Evolutionary conservation across 2,113 vertebrate species (phyloP).

Genomic region (Podarcis raffonei): DNA sequence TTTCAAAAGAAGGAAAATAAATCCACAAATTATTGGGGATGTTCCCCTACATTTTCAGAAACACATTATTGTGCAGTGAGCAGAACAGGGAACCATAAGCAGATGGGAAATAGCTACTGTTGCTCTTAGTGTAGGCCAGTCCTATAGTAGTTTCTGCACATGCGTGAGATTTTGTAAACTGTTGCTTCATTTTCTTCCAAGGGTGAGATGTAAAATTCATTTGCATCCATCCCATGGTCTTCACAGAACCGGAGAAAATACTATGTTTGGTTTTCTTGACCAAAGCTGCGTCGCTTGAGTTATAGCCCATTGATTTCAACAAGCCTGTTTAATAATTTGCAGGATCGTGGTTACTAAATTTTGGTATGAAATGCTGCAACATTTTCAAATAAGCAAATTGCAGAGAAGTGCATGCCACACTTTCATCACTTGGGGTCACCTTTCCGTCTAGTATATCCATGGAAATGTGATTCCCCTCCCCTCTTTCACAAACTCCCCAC

Average conservation of each 20-base stretch:
- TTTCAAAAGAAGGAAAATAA: constrained; percentile 1
- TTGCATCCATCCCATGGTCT: not conserved
- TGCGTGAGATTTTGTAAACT: not conserved
- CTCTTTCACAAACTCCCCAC: too few species aligned
- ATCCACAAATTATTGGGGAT: not conserved
- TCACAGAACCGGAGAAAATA: not conserved
- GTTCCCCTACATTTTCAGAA: constrained; percentile 20
- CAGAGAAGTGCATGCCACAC: not conserved
- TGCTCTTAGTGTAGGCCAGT: not conserved
- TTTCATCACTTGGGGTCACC: not conserved
- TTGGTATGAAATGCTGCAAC: not conserved
- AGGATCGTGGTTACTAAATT: not conserved
- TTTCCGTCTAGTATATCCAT: not conserved
- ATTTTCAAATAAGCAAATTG: not conserved
- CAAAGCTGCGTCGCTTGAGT: not conserved
- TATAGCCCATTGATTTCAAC: not conserved
- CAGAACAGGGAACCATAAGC: not conserved
- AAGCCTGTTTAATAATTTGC: not conserved
- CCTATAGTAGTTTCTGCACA: not conserved
- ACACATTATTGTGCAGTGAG: not conserved
- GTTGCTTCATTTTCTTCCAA: not conserved
- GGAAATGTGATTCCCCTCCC: not conserved
- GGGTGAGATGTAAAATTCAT: not conserved
- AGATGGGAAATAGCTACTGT: not conserved
- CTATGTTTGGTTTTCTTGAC: not conserved